Evolutionary conservation across 2,888 invertebrate genomes (phyloP), one percentile per base, ranked within the genome.

Genomic region (Macrophya annulata): DNA sequence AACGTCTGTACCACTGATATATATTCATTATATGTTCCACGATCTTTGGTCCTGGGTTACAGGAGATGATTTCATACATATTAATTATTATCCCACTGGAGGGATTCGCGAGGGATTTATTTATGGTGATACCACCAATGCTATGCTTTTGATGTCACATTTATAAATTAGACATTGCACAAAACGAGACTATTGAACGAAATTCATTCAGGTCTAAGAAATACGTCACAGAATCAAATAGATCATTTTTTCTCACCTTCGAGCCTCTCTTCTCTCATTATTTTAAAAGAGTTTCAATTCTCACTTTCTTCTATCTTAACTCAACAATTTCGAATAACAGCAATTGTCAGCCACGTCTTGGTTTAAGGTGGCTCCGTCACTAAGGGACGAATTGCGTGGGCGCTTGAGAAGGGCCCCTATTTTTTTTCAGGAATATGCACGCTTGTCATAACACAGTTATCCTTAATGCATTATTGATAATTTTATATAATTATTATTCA

Each of bases 1-100:
- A 74, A 74, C 15, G n/a, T n/a, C 45, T 21, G 21, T 74, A 74
- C 21, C 74, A 25, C 74, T 48, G 74, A 48, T 48, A n/a, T 51
- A n/a, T n/a, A n/a, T 51, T 51, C 51, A 71, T 71, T 21, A 65
- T 59, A 65, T 21, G 17, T 71, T n/a, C n/a, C 71, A 71, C 37
- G 37, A 71, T 71, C 37, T 71, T 37, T 31, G 71, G 62, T 71
- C 40, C 25, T 71, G 8, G 40, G n/a, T 71, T 71, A 4, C 15
- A 71, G 40, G 4, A 40, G n/a, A 51, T 17, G 51, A 51, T 51
- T 51, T 51, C 51, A 51, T 51, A 31, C 10, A 65, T 4, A 0
- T 65, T 25, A 25, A 31, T 65, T 15, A 15, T 51, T 51, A 51
- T 51, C 51, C 17, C 51, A n/a, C 51, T 6, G 51, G 51, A 51